Evolutionary conservation across 2,113 vertebrate genomes (phyloP).

Genomic region (Ellobius talpinus): DNA sequence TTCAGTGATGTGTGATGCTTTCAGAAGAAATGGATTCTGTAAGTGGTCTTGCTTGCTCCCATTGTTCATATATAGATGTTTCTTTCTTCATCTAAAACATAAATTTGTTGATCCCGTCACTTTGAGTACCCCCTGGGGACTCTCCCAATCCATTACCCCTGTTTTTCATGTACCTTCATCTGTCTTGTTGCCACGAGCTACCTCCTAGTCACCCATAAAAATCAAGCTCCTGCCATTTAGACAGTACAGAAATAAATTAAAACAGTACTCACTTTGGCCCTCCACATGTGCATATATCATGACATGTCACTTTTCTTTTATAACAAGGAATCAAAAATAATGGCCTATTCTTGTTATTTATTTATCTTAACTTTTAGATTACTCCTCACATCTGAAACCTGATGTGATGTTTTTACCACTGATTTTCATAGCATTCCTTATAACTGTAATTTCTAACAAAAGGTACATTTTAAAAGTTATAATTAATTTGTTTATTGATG

Average conservation of each 20-base stretch:
- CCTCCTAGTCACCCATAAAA: background rate
- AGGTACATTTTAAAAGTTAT: background rate
- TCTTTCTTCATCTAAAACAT: constrained; percentile 10
- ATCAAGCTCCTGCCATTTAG: background rate
- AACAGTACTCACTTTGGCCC: background rate
- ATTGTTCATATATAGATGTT: constrained; percentile 30
- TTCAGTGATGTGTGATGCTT: constrained; percentile 8
- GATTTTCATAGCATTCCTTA: background rate
- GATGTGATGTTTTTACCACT: background rate
- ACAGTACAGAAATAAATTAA: background rate
- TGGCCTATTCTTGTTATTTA: background rate
- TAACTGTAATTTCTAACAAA: background rate
- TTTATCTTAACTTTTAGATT: background rate
- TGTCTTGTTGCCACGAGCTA: background rate
- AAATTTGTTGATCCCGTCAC: background rate
- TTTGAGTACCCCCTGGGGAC: background rate
- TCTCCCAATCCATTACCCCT: background rate
- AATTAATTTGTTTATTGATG: background rate
- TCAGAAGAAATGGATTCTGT: constrained; percentile 19
- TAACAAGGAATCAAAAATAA: background rate
- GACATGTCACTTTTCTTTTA: background rate
- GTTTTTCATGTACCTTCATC: background rate
- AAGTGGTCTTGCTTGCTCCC: constrained; percentile 3
- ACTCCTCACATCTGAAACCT: background rate
- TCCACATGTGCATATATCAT: background rate